phyloP scores from a whole-genome alignment of 2,888 invertebrate species.

The Pyrrhosoma nymphula region DNA sequence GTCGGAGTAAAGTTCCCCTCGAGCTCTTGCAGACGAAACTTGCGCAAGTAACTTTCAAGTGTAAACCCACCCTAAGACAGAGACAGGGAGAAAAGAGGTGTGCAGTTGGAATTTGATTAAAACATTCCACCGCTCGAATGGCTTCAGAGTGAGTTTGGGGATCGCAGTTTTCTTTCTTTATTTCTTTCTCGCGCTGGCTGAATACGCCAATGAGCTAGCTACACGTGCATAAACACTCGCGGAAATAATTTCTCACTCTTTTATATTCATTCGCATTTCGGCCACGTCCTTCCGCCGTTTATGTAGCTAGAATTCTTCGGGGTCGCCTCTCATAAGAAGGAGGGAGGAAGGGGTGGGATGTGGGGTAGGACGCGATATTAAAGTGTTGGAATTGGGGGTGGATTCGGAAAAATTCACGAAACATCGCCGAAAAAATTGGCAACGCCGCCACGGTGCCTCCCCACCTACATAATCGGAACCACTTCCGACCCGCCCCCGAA shows the following conservation, averaged over 20 bases:
- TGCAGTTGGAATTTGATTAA: too few species aligned
- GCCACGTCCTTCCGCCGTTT: neutral
- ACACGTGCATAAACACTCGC: neutral
- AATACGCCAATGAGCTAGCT: neutral
- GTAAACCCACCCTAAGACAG: too few species aligned
- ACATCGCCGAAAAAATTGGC: conserved; percentile 11
- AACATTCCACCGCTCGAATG: too few species aligned
- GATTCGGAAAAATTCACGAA: neutral
- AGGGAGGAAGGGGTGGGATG: neutral
- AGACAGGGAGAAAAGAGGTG: too few species aligned
- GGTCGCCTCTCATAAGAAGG: neutral
- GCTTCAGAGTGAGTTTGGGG: too few species aligned
- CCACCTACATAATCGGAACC: neutral
- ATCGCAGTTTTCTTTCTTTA: neutral
- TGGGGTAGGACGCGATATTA: neutral
- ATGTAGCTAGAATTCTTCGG: neutral
- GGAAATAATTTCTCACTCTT: neutral
- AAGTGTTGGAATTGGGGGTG: neutral
- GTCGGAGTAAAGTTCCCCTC: too few species aligned
- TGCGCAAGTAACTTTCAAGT: too few species aligned
- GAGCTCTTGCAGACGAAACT: too few species aligned
- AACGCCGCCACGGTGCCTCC: neutral
- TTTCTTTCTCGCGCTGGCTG: neutral
- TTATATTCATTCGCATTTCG: neutral
- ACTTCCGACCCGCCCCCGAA: neutral